Percentiles rank a stretch among this genome's conserved stretches.
phyloP scores from a whole-genome alignment of 2,888 invertebrate genomes.

The Rotaria sp. region DNA sequence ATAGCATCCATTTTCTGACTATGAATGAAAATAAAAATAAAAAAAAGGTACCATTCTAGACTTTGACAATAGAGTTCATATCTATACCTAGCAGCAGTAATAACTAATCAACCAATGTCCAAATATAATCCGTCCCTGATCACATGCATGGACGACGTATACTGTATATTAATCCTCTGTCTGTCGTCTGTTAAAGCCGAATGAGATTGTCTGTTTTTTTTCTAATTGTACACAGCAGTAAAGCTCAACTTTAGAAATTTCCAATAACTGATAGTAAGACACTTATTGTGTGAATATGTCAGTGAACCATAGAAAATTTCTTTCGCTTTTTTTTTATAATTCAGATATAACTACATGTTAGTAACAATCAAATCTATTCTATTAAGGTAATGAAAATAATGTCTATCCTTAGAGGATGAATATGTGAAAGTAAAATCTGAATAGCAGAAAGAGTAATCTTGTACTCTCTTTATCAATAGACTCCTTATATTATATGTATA shows the following conservation, averaged over 20 bases:
- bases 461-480: background rate
- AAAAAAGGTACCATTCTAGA: background rate
- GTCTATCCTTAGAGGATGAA: background rate
- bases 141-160: background rate
- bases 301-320: too few species aligned
- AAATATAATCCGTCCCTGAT: constrained; percentile 3
- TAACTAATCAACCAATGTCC: constrained; percentile 19
- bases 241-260: background rate
- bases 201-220: background rate
- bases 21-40: background rate
- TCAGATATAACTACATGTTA: background rate
- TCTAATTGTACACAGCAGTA: background rate
- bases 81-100: background rate
- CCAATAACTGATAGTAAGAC: background rate
- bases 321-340: background rate
- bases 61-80: background rate
- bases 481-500: background rate
- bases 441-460: background rate
- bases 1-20: background rate
- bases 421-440: background rate
- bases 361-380: background rate
- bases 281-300: background rate
- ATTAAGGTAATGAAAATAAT: background rate
- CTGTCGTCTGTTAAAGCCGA: background rate
- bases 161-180: background rate